Evolutionary conservation across 92 coral and sea anemone genomes (phyloP).

Genomic region (Scolanthus callimorphus): DNA sequence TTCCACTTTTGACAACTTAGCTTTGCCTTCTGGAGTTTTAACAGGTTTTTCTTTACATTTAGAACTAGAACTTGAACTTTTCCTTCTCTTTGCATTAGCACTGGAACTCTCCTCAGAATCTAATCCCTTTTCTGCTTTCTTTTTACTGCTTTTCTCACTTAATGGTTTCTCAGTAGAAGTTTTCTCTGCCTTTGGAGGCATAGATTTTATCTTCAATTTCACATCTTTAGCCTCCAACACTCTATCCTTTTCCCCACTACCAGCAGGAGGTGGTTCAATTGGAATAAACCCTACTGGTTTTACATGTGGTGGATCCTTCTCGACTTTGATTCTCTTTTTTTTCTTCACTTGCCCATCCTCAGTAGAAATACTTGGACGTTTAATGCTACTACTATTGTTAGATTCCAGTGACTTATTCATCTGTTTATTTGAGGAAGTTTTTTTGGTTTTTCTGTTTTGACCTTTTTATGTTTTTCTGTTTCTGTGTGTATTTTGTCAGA

Average conservation of each 20-base stretch:
- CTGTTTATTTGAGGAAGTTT: conserved; percentile 5
- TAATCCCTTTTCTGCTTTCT: too few species aligned
- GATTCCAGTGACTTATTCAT: neutral
- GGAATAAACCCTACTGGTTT: conserved; percentile 64
- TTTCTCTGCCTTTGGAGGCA: conserved; percentile 13
- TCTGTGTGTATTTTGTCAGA: too few species aligned
- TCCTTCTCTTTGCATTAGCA: conserved; percentile 30
- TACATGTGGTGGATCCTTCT: conserved; percentile 5
- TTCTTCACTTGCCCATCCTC: conserved; percentile 38
- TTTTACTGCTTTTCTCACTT: conserved; percentile 11
- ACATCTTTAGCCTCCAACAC: conserved; percentile 68
- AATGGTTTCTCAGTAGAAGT: too few species aligned
- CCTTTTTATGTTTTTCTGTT: conserved; percentile 59
- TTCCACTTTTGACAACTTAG: conserved; percentile 44
- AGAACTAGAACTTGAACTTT: conserved; percentile 10
- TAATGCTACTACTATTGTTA: neutral
- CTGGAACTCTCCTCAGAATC: too few species aligned
- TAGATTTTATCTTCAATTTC: conserved; percentile 79
- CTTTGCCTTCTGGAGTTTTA: conserved; percentile 28
- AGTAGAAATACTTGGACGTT: conserved; percentile 16
- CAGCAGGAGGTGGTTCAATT: conserved; percentile 49
- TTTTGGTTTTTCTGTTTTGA: conserved; percentile 37
- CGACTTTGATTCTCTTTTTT: conserved; percentile 51
- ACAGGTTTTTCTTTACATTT: conserved; percentile 16
- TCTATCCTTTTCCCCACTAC: conserved; percentile 42